A percentile compares a stretch with the other conserved stretches of the same genome.
Conservation (phyloP, 2,113 vertebrate species). For the Dipodomys spectabilis region DNA sequence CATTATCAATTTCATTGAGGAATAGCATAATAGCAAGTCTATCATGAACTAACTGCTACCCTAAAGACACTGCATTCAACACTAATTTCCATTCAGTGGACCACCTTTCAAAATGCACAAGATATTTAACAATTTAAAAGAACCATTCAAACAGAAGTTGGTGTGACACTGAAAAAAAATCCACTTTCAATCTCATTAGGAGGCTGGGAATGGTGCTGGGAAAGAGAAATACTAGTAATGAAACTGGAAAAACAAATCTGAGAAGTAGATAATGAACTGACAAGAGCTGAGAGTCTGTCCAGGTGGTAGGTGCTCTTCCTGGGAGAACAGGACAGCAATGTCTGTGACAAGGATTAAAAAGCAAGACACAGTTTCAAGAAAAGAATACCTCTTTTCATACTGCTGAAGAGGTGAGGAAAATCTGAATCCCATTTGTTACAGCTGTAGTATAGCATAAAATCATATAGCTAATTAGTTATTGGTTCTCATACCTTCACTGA, state of each 20-base stretch:
- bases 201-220: neutral
- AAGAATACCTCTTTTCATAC: neutral
- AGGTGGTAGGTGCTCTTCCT: slow-evolving; percentile 37
- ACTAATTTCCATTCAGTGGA: neutral
- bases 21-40: neutral
- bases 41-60: neutral
- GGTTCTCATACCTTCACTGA: neutral
- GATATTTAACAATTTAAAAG: slow-evolving; percentile 22
- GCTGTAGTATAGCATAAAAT: slow-evolving; percentile 25
- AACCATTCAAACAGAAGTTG: neutral
- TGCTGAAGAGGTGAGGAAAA: neutral
- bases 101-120: slow-evolving; percentile 17
- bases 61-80: neutral
- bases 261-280: neutral
- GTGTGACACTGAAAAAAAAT: neutral
- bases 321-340: neutral
- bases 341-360: neutral
- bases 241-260: slow-evolving; percentile 41
- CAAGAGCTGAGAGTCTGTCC: neutral
- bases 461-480: neutral
- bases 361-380: neutral
- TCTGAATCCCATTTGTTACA: neutral
- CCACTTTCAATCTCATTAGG: neutral
- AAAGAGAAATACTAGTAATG: slow-evolving; percentile 33
- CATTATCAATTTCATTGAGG: neutral